A percentile compares a stretch with the other conserved stretches of the same genome.
phyloP scores from a whole-genome alignment of 2,888 invertebrate species.

The Andrena hattorfiana region DNA sequence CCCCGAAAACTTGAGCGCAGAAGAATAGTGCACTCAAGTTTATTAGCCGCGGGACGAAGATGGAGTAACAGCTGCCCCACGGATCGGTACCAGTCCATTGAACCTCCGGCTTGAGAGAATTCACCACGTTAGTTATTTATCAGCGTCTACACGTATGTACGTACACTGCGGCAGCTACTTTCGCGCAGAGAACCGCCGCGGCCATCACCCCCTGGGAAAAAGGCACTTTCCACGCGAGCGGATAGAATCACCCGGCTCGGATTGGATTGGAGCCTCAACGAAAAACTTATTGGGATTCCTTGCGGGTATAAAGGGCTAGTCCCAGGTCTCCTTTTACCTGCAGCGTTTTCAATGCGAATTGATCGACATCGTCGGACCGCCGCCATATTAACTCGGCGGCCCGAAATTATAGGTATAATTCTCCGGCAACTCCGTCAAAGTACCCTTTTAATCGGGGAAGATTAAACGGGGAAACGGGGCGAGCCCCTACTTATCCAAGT shows the following conservation, averaged over 20 bases:
- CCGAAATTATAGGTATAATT: constrained; percentile 53
- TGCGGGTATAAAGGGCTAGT: constrained; percentile 61
- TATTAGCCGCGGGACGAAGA: constrained; percentile 59
- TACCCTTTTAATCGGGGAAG: constrained; percentile 18
- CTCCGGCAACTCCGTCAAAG: background rate
- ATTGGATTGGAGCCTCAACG: constrained; percentile 71
- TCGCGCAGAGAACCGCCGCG: constrained; percentile 58
- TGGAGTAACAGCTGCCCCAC: constrained; percentile 30
- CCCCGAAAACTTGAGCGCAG: constrained; percentile 15
- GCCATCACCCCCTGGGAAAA: constrained; percentile 64
- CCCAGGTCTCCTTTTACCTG: constrained; percentile 45
- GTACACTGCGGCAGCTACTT: constrained; percentile 3
- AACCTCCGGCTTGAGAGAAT: constrained; percentile 67
- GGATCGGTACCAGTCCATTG: constrained; percentile 59
- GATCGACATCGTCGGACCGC: constrained; percentile 55
- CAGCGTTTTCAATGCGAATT: constrained; percentile 38
- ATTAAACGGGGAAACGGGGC: constrained; percentile 26
- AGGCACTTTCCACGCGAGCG: constrained; percentile 68
- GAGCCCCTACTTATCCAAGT: constrained; percentile 5
- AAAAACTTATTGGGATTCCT: constrained; percentile 76
- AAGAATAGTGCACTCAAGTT: constrained; percentile 65
- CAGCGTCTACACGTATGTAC: constrained; percentile 61
- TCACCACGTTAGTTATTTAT: constrained; percentile 72
- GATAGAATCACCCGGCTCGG: constrained; percentile 69
- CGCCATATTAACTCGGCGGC: constrained; percentile 46